A percentile compares a stretch with the other conserved stretches of the same genome.
These are phyloP conservation scores for Drosophila ananassae DNA, from an alignment of 1,140 invertebrate genomes.

Conservation along the genomic window DNA sequence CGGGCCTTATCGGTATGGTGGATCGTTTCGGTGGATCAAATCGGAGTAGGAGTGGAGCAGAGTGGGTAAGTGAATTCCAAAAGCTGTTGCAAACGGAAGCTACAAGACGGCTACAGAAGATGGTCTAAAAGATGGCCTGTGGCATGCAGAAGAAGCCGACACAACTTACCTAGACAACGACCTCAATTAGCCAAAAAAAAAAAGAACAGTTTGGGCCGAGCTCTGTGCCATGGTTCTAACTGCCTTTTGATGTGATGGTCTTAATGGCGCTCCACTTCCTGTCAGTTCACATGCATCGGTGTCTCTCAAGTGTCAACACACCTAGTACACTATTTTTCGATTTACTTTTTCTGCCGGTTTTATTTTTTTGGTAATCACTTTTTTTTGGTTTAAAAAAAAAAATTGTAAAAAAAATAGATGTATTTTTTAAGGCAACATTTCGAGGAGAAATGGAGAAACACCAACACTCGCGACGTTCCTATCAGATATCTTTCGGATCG, in stretches of 20 bases:
- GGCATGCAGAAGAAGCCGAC: constrained; percentile 21
- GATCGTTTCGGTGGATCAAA: constrained; percentile 24
- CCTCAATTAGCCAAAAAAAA: constrained; percentile 73
- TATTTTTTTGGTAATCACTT: constrained; percentile 29
- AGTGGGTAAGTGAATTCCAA: constrained; percentile 61
- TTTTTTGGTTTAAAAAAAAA: constrained; percentile 9
- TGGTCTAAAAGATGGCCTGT: constrained; percentile 1
- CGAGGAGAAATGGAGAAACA: background rate
- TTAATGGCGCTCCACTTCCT: constrained; percentile 74
- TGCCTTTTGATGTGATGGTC: constrained; percentile 39
- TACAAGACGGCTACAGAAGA: constrained; percentile 18
- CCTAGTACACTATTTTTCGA: constrained; percentile 19
- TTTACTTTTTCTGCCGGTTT: background rate
- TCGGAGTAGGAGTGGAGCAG: background rate
- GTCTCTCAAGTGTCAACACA: constrained; percentile 25
- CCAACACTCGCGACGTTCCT: constrained; percentile 19
- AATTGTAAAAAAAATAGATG: constrained; percentile 8
- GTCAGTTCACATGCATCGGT: constrained; percentile 74
- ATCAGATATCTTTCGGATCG: background rate
- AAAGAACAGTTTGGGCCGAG: constrained; percentile 61
- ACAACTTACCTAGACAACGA: constrained; percentile 76
- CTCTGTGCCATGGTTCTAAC: constrained; percentile 65
- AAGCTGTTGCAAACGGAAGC: constrained; percentile 60
- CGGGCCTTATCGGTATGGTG: constrained; percentile 12
- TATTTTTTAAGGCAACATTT: constrained; percentile 7